Conservation (phyloP, 2,888 invertebrate genomes). For the Conistra vaccinii region DNA sequence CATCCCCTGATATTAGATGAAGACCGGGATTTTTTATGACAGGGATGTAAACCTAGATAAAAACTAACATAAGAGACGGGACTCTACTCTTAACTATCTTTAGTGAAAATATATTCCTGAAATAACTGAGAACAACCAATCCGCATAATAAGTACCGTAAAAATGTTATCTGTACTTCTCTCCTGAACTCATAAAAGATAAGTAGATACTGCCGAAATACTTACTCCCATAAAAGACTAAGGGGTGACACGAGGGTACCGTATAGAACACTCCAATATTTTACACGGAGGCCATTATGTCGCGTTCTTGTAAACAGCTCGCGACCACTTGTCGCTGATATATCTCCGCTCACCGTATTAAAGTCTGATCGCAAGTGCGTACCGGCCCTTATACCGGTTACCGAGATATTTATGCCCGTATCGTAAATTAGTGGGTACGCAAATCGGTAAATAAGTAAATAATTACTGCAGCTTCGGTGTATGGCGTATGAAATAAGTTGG, state of each 20-base stretch:
- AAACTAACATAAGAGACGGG: too few species aligned
- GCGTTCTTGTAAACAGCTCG: slow-evolving; percentile 89
- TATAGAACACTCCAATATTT: slow-evolving; percentile 76
- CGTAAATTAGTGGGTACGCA: slow-evolving; percentile 59
- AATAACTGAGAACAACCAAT: neutral
- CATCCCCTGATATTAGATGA: neutral
- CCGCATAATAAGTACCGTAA: neutral
- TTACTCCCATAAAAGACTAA: neutral
- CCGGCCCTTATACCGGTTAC: slow-evolving; percentile 63
- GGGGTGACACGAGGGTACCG: slow-evolving; percentile 40
- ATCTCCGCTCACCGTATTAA: slow-evolving; percentile 84
- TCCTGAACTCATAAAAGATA: neutral
- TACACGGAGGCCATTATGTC: slow-evolving; percentile 83
- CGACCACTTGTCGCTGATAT: slow-evolving; percentile 86
- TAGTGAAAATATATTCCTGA: neutral
- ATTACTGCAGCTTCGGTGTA: slow-evolving; percentile 56
- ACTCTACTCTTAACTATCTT: neutral
- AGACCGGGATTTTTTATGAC: neutral
- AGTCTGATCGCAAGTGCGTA: slow-evolving; percentile 53
- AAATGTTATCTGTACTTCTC: neutral
- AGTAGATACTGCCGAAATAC: neutral
- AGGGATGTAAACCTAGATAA: neutral
- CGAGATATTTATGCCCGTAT: slow-evolving; percentile 61
- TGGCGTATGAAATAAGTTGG: slow-evolving; percentile 49
- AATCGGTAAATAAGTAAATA: slow-evolving; percentile 66